phyloP scores from a whole-genome alignment of 2,888 invertebrate genomes.

The Dysmachus trigonus region DNA sequence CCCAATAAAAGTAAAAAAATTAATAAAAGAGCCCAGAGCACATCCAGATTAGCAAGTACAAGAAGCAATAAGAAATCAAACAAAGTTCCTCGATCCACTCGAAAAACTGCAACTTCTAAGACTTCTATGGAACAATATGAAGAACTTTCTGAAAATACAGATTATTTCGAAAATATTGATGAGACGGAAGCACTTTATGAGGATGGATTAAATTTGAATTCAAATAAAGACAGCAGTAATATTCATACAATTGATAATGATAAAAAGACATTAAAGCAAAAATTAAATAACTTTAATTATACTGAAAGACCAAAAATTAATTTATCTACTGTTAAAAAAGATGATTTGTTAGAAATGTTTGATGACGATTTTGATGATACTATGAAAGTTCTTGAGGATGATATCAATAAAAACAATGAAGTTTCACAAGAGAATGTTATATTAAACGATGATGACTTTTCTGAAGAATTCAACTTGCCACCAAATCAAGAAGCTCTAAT shows the following conservation, averaged over 20 bases:
- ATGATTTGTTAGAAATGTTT: neutral
- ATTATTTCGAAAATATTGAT: neutral
- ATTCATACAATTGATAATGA: neutral
- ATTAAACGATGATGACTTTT: neutral
- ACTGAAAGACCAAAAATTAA: neutral
- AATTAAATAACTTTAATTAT: slow-evolving; percentile 23
- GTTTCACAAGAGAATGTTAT: neutral
- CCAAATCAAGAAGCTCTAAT: neutral
- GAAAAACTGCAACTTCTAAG: neutral
- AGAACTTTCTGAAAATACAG: slow-evolving; percentile 2
- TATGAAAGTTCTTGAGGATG: neutral
- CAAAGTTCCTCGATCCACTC: neutral
- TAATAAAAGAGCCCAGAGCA: slow-evolving; percentile 43
- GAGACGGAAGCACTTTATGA: neutral
- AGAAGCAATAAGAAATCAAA: neutral
- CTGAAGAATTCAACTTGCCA: neutral
- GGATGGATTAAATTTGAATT: neutral
- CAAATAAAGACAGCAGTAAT: neutral
- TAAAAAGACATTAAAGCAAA: neutral
- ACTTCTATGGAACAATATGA: neutral
- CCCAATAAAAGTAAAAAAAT: neutral
- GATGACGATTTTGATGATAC: neutral
- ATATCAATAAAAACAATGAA: neutral
- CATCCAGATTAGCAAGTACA: slow-evolving; percentile 3
- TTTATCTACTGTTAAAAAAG: neutral